Percentiles rank a stretch among this genome's conserved stretches.
These are phyloP conservation scores for Epinephelus lanceolatus DNA, from an alignment of 2,113 vertebrate genomes.

Conservation along the genomic window DNA sequence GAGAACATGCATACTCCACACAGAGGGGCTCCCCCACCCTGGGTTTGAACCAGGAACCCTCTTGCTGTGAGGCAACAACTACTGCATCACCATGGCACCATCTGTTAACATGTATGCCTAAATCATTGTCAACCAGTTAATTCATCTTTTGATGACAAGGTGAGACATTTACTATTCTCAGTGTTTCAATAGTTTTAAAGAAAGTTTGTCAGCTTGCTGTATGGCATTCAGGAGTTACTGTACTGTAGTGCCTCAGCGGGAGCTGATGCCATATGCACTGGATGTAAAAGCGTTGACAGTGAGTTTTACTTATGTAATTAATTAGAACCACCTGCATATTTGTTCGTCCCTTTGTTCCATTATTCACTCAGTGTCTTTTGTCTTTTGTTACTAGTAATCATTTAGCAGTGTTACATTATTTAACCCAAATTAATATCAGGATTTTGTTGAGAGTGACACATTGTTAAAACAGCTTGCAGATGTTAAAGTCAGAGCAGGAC, in stretches of 20 bases:
- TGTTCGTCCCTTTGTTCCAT: not conserved
- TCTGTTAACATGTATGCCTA: too few species aligned
- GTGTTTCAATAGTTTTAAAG: not conserved
- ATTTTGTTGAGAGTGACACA: not conserved
- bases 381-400: not conserved
- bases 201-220: not conserved
- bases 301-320: not conserved
- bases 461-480: not conserved
- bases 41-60: too few species aligned
- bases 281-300: not conserved
- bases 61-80: too few species aligned
- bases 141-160: not conserved
- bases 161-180: not conserved
- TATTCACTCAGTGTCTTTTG: slow-evolving; percentile 3
- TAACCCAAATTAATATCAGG: not conserved
- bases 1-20: too few species aligned
- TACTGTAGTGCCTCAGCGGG: not conserved
- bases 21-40: too few species aligned
- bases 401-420: not conserved
- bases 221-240: not conserved
- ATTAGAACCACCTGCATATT: not conserved
- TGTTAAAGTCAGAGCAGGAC: not conserved
- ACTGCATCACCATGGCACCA: too few species aligned
- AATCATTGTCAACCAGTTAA: not conserved
- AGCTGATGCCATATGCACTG: not conserved